A percentile compares a stretch with the other conserved stretches of the same genome.
Conservation (phyloP, 2,113 vertebrate species). For the Psittacara wagleri region DNA sequence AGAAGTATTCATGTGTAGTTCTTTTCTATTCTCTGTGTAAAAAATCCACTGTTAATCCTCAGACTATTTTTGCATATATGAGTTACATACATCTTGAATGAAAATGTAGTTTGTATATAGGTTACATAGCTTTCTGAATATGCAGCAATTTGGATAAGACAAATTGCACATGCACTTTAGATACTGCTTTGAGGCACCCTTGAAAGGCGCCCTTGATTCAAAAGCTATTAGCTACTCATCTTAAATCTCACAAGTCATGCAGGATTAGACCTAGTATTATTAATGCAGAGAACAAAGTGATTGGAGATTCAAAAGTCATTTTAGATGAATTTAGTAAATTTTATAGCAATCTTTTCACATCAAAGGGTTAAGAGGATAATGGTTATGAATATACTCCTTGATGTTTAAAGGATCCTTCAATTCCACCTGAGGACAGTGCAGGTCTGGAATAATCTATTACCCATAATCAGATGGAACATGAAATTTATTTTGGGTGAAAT, state of each 20-base stretch:
- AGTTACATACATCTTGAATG: constrained; percentile 29
- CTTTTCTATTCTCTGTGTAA: neutral
- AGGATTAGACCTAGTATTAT: constrained; percentile 71
- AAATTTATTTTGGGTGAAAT: constrained; percentile 66
- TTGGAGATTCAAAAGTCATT: constrained; percentile 67
- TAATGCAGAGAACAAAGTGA: constrained; percentile 75
- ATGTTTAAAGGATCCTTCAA: constrained; percentile 67
- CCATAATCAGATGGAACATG: constrained; percentile 56
- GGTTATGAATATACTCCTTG: constrained; percentile 68
- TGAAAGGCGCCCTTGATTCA: constrained; percentile 68
- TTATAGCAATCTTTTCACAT: constrained; percentile 70
- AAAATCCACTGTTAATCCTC: constrained; percentile 38
- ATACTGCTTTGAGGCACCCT: constrained; percentile 58
- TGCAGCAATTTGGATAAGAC: constrained; percentile 61
- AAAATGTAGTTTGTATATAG: constrained; percentile 52
- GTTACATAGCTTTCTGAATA: constrained; percentile 45
- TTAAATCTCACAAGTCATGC: constrained; percentile 72
- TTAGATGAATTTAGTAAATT: constrained; percentile 73
- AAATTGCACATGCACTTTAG: constrained; percentile 59
- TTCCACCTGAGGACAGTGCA: constrained; percentile 63
- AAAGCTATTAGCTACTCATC: constrained; percentile 72
- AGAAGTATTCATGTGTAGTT: neutral
- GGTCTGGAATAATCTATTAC: constrained; percentile 64
- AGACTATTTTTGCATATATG: constrained; percentile 50
- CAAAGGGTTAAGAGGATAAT: constrained; percentile 76